Evolutionary conservation across 2,797 vertebrate species (phyloP), one percentile per base, ranked within the genome.

Genomic region (Anabacerthia variegaticeps): DNA sequence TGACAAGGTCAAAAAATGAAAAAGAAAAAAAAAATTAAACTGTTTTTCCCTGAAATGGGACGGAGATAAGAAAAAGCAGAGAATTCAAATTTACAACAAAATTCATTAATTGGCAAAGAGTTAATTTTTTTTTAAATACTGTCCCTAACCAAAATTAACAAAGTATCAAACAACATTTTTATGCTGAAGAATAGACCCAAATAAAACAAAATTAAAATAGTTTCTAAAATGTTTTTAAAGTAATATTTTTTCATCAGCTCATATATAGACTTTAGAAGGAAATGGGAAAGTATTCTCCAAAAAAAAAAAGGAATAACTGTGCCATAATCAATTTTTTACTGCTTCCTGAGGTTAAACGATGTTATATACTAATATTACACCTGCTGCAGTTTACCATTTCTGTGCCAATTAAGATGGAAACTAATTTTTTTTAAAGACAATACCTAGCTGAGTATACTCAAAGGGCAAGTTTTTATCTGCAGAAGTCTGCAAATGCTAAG

Each of bases 21-120:
- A 14, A 20, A 54, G 7, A 7, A 17, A 18, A 4, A 9, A 11
- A 37, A 16, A 9, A 30, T 12, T 1, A 2, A 10, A 3, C 3
- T 27, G 3, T 15, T 74, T 63, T 75, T 7, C 15, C 17, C 8
- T 65, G 17, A 49, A 71, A 46, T 7, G 37, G 1, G 2, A 10
- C 32, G 1, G 37, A 6, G 8, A 46, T 58, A 67, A 72, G 18
- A 87, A 67, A 59, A 89, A 59, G 3, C 4, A 48, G 8, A 67
- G 5, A 62, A 32, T 49, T 73, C 39, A 61, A 14, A 68, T 80
- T 59, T 82, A 23, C 30, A 59, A 14, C 3, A 54, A 49, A 84
- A 6, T 22, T 63, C 14, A 51, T 63, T 39, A n/a, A 13, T 62
- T 67, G 39, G 7, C 4, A 84, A 74, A 84, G 9, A 52, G 43